Conservation (phyloP, 2,113 vertebrate genomes). For the Peromyscus leucopus region DNA sequence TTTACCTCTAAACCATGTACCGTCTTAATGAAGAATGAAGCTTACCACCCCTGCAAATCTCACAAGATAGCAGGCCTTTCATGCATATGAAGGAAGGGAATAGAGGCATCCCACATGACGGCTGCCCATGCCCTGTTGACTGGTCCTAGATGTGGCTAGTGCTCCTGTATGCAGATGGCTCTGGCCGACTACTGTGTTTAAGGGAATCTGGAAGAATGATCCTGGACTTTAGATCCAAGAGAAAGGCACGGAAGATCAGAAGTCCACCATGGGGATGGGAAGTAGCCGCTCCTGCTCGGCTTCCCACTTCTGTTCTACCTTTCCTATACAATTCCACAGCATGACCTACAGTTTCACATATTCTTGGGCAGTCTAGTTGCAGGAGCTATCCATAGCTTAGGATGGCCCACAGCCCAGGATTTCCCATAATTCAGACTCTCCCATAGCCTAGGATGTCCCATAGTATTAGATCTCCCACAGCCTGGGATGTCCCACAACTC, state of each 20-base stretch:
- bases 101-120: rapidly evolving
- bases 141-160: neutral
- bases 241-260: neutral
- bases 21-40: neutral
- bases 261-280: rapidly evolving
- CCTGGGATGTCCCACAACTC: neutral
- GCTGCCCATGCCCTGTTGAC: rapidly evolving
- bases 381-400: neutral
- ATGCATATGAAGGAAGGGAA: neutral
- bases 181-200: neutral
- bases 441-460: neutral
- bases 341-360: rapidly evolving
- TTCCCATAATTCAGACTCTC: neutral
- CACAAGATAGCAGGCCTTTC: neutral
- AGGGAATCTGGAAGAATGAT: rapidly evolving
- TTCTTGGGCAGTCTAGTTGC: neutral
- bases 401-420: neutral
- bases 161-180: neutral
- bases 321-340: neutral
- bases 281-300: neutral
- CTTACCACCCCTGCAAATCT: neutral
- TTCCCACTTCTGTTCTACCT: neutral
- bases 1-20: neutral
- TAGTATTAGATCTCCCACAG: neutral
- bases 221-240: neutral